These are phyloP conservation scores for Megamerina dolium DNA, from an alignment of 2,888 invertebrate species.

Conservation along the genomic window DNA sequence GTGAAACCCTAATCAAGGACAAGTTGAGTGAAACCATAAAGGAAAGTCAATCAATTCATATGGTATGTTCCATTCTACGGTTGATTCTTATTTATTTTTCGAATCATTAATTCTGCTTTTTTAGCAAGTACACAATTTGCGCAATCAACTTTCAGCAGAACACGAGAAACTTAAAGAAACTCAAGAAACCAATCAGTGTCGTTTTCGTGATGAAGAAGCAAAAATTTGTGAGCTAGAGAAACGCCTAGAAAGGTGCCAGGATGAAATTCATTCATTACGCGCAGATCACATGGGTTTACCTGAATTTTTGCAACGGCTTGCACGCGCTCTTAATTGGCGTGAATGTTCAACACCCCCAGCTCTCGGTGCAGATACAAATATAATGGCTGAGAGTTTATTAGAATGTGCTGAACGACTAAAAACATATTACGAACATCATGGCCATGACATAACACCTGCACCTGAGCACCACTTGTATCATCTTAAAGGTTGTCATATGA, in stretches of 20 bases:
- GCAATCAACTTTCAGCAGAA: slow-evolving; percentile 68
- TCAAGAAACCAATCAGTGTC: slow-evolving; percentile 59
- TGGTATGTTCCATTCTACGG: slow-evolving; percentile 62
- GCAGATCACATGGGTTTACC: slow-evolving; percentile 53
- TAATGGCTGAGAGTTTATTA: slow-evolving; percentile 67
- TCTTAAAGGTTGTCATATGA: slow-evolving; percentile 18
- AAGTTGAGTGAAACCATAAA: slow-evolving; percentile 68
- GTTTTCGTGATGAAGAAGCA: slow-evolving; percentile 57
- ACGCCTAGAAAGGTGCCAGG: slow-evolving; percentile 71
- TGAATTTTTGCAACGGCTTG: slow-evolving; percentile 76
- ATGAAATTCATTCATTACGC: slow-evolving; percentile 65
- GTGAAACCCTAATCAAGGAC: slow-evolving; percentile 73
- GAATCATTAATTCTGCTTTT: slow-evolving; percentile 4
- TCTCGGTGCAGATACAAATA: slow-evolving; percentile 44
- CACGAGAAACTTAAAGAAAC: slow-evolving; percentile 58
- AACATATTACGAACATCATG: slow-evolving; percentile 38
- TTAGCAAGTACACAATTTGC: slow-evolving; percentile 69
- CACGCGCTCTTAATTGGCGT: slow-evolving; percentile 62
- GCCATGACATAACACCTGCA: slow-evolving; percentile 30
- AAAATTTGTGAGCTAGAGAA: slow-evolving; percentile 69
- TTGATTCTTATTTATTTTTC: background rate
- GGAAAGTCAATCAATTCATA: slow-evolving; percentile 70
- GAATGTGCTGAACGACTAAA: slow-evolving; percentile 72
- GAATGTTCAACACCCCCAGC: slow-evolving; percentile 46
- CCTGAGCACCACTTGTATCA: slow-evolving; percentile 14